A percentile compares a stretch with the other conserved stretches of the same genome.
Evolutionary conservation across 2,888 invertebrate genomes (phyloP).

Genomic region (Invenusta paracnida): DNA sequence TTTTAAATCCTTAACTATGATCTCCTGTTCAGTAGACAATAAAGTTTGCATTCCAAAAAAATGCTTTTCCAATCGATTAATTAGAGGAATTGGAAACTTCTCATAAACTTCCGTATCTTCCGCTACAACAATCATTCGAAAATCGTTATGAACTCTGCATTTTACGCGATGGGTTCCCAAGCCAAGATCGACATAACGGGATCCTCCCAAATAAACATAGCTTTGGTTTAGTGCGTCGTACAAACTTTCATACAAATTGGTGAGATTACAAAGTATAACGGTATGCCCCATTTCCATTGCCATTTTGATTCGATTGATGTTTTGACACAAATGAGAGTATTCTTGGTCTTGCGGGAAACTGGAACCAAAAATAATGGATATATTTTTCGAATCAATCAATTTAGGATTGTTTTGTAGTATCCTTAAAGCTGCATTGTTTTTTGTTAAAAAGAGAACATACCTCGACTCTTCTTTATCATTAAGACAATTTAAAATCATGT

Average conservation of each 20-base stretch:
- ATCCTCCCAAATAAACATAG: conserved; percentile 51
- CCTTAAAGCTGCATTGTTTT: conserved; percentile 54
- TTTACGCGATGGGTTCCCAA: conserved; percentile 57
- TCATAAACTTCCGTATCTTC: conserved; percentile 55
- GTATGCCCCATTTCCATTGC: conserved; percentile 57
- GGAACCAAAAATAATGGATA: conserved; percentile 54
- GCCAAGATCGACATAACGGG: conserved; percentile 55
- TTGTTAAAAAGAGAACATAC: conserved; percentile 55
- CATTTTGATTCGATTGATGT: conserved; percentile 56
- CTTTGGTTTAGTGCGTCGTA: conserved; percentile 58
- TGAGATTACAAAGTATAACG: conserved; percentile 54
- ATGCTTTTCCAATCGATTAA: conserved; percentile 58
- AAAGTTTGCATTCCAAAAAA: conserved; percentile 56
- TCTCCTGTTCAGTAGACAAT: conserved; percentile 49
- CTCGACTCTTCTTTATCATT: conserved; percentile 49
- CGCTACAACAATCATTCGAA: conserved; percentile 55
- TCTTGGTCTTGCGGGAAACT: conserved; percentile 55
- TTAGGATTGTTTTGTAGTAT: conserved; percentile 54
- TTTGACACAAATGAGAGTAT: conserved; percentile 55
- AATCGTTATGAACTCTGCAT: conserved; percentile 52
- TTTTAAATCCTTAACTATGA: conserved; percentile 48
- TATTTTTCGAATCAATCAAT: conserved; percentile 45
- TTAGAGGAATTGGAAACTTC: conserved; percentile 57
- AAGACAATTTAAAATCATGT: conserved; percentile 1
- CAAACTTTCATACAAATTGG: conserved; percentile 56